These are phyloP conservation scores for Calycopis cecrops DNA, from an alignment of 1,140 invertebrate genomes.

Conservation along the genomic window DNA sequence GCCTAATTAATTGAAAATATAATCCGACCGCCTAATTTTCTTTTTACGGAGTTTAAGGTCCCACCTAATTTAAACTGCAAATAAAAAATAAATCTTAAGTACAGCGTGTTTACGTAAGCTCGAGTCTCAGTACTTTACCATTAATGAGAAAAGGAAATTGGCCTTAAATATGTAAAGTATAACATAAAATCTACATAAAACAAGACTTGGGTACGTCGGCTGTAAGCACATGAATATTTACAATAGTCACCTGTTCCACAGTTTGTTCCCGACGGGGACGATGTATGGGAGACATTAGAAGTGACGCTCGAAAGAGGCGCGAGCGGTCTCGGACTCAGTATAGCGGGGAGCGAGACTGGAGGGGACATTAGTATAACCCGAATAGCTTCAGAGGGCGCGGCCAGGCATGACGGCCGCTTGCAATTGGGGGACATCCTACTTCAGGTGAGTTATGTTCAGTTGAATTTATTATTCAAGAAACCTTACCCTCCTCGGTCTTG, in stretches of 20 bases:
- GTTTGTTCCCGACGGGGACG: slow-evolving; percentile 54
- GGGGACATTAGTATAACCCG: slow-evolving; percentile 98
- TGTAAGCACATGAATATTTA: not conserved
- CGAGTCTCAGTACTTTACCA: too few species aligned
- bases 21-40: too few species aligned
- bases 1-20: too few species aligned
- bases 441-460: slow-evolving; percentile 49
- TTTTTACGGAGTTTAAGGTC: too few species aligned
- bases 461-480: not conserved
- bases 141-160: too few species aligned
- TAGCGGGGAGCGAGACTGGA: slow-evolving; percentile 81
- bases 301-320: slow-evolving; percentile 89
- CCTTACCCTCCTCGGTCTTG: not conserved
- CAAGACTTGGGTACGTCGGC: too few species aligned
- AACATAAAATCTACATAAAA: too few species aligned
- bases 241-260: slow-evolving; percentile 24
- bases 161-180: too few species aligned
- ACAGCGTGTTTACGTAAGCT: too few species aligned
- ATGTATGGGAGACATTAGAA: slow-evolving; percentile 90
- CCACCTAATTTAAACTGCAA: too few species aligned
- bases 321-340: slow-evolving; percentile 85
- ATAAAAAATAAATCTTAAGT: too few species aligned
- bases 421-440: slow-evolving; percentile 77
- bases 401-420: slow-evolving; percentile 81
- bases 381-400: slow-evolving; percentile 95